phyloP scores from a whole-genome alignment of 2,797 vertebrate species.

The Pelobates cultripes region DNA sequence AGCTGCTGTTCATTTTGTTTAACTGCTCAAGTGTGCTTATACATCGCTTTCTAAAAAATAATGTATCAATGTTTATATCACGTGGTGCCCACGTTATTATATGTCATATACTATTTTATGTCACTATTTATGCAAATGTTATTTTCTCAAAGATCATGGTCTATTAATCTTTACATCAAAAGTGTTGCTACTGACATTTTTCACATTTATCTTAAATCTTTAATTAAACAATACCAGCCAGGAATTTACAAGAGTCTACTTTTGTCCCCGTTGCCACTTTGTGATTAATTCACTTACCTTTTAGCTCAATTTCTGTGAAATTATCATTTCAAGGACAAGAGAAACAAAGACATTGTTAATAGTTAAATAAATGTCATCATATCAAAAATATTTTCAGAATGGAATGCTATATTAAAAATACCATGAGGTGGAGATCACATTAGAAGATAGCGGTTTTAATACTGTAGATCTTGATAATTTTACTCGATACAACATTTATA shows the following conservation, averaged over 20 bases:
- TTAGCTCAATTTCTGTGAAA: constrained; percentile 8
- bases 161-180: constrained; percentile 40
- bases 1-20: no score
- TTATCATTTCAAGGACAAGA: no score
- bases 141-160: constrained; percentile 7
- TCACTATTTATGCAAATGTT: constrained; percentile 45
- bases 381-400: no score
- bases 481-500: no score
- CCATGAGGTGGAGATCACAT: no score
- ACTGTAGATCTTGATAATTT: no score
- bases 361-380: no score
- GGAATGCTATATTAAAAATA: no score
- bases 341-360: no score
- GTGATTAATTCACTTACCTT: constrained; percentile 33
- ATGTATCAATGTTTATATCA: neutral
- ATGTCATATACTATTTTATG: constrained; percentile 25
- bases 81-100: constrained; percentile 27
- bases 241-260: constrained; percentile 33
- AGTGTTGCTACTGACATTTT: constrained; percentile 18
- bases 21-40: no score
- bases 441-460: no score
- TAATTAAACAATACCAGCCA: constrained; percentile 50
- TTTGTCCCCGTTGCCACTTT: neutral
- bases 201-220: constrained; percentile 39
- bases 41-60: no score